These are phyloP conservation scores for Ceratina australensis DNA, from an alignment of 1,140 invertebrate genomes.

Conservation along the genomic window DNA sequence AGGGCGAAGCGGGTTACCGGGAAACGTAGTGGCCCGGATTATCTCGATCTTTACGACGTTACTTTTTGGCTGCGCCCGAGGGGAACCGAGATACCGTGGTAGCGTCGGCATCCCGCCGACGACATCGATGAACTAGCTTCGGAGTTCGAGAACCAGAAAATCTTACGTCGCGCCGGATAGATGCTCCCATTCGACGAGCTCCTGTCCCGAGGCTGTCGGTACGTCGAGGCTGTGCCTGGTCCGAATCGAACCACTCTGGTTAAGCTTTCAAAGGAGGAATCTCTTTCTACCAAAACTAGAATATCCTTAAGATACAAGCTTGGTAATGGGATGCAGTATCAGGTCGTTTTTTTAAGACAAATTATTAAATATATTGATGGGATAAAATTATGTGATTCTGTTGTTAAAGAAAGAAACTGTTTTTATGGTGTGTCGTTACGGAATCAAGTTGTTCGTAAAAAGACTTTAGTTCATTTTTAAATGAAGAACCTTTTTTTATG, in stretches of 20 bases:
- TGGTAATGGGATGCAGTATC: no score
- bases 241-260: not conserved
- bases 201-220: constrained; percentile 9
- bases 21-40: constrained; percentile 57
- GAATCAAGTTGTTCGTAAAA: no score
- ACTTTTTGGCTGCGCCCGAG: constrained; percentile 55
- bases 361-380: no score
- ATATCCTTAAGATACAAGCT: no score
- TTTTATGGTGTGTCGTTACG: no score
- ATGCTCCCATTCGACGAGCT: not conserved
- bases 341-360: no score
- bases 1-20: constrained; percentile 45
- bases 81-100: constrained; percentile 24
- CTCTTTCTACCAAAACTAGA: no score
- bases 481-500: no score
- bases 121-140: constrained; percentile 2
- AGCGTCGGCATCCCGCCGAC: not conserved
- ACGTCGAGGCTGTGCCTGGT: not conserved
- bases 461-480: no score
- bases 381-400: no score
- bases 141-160: constrained; percentile 11
- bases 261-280: not conserved
- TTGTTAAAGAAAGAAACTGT: no score
- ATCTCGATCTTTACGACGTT: constrained; percentile 66
- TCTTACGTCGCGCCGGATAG: constrained; percentile 14